Percentiles rank a stretch among this genome's conserved stretches.
Evolutionary conservation across 2,797 vertebrate genomes (phyloP).

Genomic region (Fratercula arctica): DNA sequence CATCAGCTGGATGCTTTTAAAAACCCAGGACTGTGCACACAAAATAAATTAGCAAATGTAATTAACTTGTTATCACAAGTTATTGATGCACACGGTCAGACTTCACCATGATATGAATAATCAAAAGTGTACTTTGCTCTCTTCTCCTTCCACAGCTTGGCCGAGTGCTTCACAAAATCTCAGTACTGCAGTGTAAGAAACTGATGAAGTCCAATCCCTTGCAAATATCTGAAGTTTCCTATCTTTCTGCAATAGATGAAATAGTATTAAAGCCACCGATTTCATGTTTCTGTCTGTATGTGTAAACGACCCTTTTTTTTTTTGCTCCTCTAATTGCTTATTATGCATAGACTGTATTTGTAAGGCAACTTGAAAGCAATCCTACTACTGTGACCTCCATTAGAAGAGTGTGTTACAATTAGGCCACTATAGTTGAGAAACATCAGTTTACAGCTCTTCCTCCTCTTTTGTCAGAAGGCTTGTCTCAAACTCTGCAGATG

Average conservation of each 20-base stretch:
- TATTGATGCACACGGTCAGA: not conserved
- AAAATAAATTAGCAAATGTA: not conserved
- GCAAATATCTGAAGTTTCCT: not conserved
- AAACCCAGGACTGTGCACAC: not conserved
- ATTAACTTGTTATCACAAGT: not conserved
- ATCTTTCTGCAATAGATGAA: not conserved
- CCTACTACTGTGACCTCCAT: not conserved
- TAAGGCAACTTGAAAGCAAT: not conserved
- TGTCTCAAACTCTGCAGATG: not conserved
- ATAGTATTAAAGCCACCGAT: not conserved
- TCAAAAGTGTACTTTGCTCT: not conserved
- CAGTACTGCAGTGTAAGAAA: not conserved
- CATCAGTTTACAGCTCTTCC: not conserved
- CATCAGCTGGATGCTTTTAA: not conserved
- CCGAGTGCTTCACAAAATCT: not conserved
- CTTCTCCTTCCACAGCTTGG: not conserved
- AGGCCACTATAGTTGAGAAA: not conserved
- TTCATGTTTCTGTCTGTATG: not conserved
- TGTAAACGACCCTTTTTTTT: not conserved
- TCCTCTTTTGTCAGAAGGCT: not conserved
- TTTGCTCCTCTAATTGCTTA: not conserved
- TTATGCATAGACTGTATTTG: not conserved
- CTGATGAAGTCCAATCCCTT: not conserved
- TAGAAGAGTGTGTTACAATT: not conserved
- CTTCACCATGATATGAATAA: not conserved